Base-by-base conservation (phyloP, 2,113 vertebrate species). In the Erythrolamprus reginae region DNA sequence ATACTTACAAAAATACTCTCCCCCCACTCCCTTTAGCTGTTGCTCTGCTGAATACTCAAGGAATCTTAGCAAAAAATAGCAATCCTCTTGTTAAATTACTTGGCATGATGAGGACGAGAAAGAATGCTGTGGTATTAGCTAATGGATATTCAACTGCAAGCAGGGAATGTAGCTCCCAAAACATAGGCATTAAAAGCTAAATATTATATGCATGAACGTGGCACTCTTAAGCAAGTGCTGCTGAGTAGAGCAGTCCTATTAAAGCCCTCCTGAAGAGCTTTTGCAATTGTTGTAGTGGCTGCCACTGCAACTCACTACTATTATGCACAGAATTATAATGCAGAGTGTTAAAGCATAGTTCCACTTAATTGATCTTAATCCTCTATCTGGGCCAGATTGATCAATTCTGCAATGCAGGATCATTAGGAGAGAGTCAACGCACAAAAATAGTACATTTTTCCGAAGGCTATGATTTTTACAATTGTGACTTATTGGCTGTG, bases 1-100 rank as follows among this genome's bases (percentile, higher is more conserved):
- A 51, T 28, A 77, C 51, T 94, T 92, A 95, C 82, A 92, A 94
- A 95, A 97, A 93, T 47, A 92, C 92, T 89, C 55, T 70, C 70
- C 45, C 92, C 23, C 24, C 9, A 88, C 92, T 88, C n/a, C 19
- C 17, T 13, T 10, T 2, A 23, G 70, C 48, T 91, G 61, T 86
- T 91, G 87, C 65, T 84, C 55, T 92, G 61, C 55, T 84, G 91
- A 92, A 88, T 5, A 19, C 47, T 52, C 38, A 5, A 90, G 48
- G 61, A 87, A 0, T 0, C 47, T 45, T 3, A 26, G 50, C 52
- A 6, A 58, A 84, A 42, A 0, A 0, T 90, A 70, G 3, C 91
- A 77, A 70, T 53, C 9, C 42, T 93, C 13, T 77, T 55, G 56
- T 82, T 89, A 84, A 90, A 84, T 45, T 90, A 10, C 6, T 92